A percentile compares a stretch with the other conserved stretches of the same genome.
Evolutionary conservation across 1,140 invertebrate genomes (phyloP).

Genomic region (Drosophila prosaltans): DNA sequence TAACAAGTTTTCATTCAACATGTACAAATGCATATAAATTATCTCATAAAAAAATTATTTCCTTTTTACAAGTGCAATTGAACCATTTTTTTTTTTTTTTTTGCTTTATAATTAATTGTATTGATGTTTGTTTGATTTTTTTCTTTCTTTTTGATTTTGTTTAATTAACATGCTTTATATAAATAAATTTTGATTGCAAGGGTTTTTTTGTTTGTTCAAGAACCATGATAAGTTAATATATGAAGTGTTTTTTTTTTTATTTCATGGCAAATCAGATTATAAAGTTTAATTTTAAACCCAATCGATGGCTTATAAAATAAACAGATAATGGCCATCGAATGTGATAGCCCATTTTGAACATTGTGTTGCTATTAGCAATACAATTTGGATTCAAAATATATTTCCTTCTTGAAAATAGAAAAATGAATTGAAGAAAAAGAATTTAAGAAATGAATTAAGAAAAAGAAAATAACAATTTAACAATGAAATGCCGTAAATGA

Average conservation of each 20-base stretch:
- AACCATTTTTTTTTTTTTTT: not conserved
- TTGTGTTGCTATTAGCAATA: too few relatives aligned
- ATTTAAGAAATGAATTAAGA: too few relatives aligned
- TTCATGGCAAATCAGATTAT: slow-evolving; percentile 1
- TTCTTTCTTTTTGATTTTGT: not conserved
- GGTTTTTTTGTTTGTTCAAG: slow-evolving; percentile 5
- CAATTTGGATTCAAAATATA: too few relatives aligned
- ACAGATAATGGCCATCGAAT: not conserved
- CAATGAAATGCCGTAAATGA: too few relatives aligned
- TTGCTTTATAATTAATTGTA: not conserved
- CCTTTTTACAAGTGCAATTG: not conserved
- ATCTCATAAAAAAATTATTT: too few relatives aligned
- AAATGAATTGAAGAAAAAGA: too few relatives aligned
- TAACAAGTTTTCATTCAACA: too few relatives aligned
- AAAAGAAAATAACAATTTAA: too few relatives aligned
- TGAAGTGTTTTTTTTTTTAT: not conserved
- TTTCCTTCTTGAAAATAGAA: too few relatives aligned
- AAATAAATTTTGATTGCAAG: not conserved
- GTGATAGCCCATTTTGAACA: not conserved
- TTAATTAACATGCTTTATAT: slow-evolving; percentile 5
- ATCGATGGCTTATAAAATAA: not conserved
- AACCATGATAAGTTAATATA: not conserved
- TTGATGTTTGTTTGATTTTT: not conserved
- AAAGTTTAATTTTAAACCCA: not conserved
- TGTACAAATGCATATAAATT: too few relatives aligned